phyloP scores from a whole-genome alignment of 2,113 vertebrate genomes.

The Gobiocypris rarus region DNA sequence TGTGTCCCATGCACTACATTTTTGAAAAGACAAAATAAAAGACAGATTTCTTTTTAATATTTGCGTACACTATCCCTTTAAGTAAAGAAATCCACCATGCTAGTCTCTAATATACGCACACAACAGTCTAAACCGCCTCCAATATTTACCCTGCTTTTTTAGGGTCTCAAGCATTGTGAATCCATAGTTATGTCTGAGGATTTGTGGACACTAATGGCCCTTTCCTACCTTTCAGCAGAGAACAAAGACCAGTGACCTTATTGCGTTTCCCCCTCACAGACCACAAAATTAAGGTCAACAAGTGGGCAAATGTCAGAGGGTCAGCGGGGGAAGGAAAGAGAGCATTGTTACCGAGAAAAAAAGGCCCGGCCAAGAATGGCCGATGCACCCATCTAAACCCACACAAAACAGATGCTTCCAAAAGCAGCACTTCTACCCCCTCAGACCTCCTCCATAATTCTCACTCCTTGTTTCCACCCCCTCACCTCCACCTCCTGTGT shows the following conservation, averaged over 20 bases:
- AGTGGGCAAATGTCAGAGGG: constrained; percentile 68
- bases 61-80: background rate
- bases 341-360: constrained; percentile 61
- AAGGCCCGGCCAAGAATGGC: constrained; percentile 39
- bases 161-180: constrained; percentile 18
- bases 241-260: constrained; percentile 53
- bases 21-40: background rate
- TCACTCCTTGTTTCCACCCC: background rate
- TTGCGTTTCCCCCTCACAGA: constrained; percentile 59
- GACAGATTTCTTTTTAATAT: background rate
- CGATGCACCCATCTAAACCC: constrained; percentile 21
- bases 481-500: constrained; percentile 40
- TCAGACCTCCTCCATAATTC: constrained; percentile 22
- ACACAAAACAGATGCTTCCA: constrained; percentile 40
- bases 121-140: background rate
- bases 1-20: background rate
- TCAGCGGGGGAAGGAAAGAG: constrained; percentile 47
- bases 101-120: background rate
- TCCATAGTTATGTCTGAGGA: constrained; percentile 42
- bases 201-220: constrained; percentile 54
- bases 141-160: background rate
- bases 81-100: background rate
- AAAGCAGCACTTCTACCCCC: constrained; percentile 24
- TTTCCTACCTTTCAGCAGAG: constrained; percentile 44
- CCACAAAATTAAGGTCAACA: constrained; percentile 66